Base-by-base conservation (phyloP, 2,113 vertebrate species). In the Hippocampus comes region DNA sequence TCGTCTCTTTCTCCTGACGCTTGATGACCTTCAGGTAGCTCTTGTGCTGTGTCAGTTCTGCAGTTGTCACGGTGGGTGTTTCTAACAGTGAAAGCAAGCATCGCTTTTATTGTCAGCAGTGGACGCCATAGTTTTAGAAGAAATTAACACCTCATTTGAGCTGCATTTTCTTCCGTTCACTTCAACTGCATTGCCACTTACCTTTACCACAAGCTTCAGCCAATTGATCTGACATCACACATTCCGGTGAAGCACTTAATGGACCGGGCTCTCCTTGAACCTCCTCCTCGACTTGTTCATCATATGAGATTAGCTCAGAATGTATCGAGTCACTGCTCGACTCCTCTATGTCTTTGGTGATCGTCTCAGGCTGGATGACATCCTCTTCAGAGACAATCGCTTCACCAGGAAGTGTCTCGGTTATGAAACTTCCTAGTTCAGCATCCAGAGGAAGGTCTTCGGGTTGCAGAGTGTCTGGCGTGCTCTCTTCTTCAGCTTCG, bases 1-100 rank as follows among this genome's bases (percentile, higher is more conserved):
- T 95, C 74, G 96, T 79, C 34, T 99, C 96, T 76, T 92, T 96
- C 87, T 97, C 95, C 10, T 99, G 96, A 30, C 92, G 95, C 86
- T 95, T 95, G 88, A 92, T 85, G 86, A 97, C 89, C 90, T 96
- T 98, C 87, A 93, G 74, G 71, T 95, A 92, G 78, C 87, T 89
- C 83, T 98, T 96, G 88, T 95, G 92, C 84, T 95, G 92, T 77
- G 89, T 93, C 85, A 99, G 92, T 69, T 98, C 95, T 30, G 93
- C 90, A 0, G 88, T 80, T 51, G 91, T 93, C 78, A 94, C 89
- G 2, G 96, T 95, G 63, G 83, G 79, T 3, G 91, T 93, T 77
- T 95, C 96, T 98, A 80, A 38, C 73, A 21, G 71, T 25, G 80
- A 0, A 79, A 72, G 70, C 27, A 79, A 49, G 82, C 15, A 65